A percentile compares a stretch with the other conserved stretches of the same genome.
Evolutionary conservation across 2,888 invertebrate species (phyloP).

Genomic region (Drosophila lacicola): DNA sequence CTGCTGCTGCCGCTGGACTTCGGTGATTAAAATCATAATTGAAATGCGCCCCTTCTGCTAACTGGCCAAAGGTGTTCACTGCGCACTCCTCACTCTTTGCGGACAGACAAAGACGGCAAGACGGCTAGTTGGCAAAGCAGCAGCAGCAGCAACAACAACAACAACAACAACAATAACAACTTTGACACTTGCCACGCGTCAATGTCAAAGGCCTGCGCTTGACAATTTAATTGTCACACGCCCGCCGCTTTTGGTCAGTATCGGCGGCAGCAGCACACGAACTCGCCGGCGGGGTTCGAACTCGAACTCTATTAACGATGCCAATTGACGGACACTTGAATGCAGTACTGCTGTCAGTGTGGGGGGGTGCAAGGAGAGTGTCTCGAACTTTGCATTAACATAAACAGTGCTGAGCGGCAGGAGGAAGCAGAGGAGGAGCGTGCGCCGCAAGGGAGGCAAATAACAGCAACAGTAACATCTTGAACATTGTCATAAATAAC

Average conservation of each 20-base stretch:
- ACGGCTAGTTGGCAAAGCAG: neutral
- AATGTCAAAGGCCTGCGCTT: slow-evolving; percentile 65
- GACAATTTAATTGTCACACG: slow-evolving; percentile 83
- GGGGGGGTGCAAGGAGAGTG: slow-evolving; percentile 18
- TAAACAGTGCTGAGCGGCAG: slow-evolving; percentile 63
- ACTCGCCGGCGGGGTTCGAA: slow-evolving; percentile 52
- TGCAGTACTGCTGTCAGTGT: slow-evolving; percentile 68
- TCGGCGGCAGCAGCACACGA: slow-evolving; percentile 43
- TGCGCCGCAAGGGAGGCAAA: slow-evolving; percentile 27
- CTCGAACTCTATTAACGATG: slow-evolving; percentile 77
- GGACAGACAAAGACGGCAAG: slow-evolving; percentile 7
- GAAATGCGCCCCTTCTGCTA: slow-evolving; percentile 55
- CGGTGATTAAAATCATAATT: slow-evolving; percentile 74
- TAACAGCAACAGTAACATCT: slow-evolving; percentile 71
- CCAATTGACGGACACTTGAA: slow-evolving; percentile 81
- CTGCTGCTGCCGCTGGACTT: slow-evolving; percentile 28
- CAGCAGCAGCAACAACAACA: slow-evolving; percentile 30
- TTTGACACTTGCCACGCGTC: slow-evolving; percentile 77
- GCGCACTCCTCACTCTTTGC: slow-evolving; percentile 18
- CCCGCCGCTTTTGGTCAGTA: slow-evolving; percentile 78
- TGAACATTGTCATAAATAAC: slow-evolving; percentile 81
- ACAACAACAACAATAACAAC: slow-evolving; percentile 31
- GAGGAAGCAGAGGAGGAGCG: slow-evolving; percentile 13
- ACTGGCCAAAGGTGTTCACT: slow-evolving; percentile 15
- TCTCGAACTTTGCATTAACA: slow-evolving; percentile 67